Evolutionary conservation across 2,888 invertebrate species (phyloP), one percentile per base, ranked within the genome.

Genomic region (Nymphalis urticae): DNA sequence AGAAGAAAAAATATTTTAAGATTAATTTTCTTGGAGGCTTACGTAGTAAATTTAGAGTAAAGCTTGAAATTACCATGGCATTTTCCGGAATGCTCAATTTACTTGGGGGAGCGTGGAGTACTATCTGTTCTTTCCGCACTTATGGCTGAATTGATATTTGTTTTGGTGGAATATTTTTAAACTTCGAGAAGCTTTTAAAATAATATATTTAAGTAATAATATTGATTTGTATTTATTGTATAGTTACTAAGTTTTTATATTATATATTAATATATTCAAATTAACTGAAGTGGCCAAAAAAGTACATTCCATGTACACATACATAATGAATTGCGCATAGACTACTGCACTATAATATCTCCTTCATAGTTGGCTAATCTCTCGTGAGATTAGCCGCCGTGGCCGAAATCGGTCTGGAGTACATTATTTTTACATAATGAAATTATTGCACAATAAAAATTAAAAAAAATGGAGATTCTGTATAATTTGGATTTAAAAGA

Each of bases 1-100:
- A 77, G 78, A 79, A 78, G 81, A 86, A 84, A 42, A 42, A 10
- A 42, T 42, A 84, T 85, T 85, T 81, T 79, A 72, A 83, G 86
- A 87, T 88, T 87, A 86, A 87, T 88, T 89, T 87, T 86, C 85
- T 85, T 84, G 80, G 80, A 80, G 85, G 85, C 85, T 87, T 88
- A 85, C 82, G 83, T 83, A 85, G 82, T 85, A 87, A 90, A 89
- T 89, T 87, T 84, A 79, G 80, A 85, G 84, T 83, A 82, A 83
- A 84, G 82, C 84, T 80, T 77, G 73, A 85, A 87, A 90, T 89
- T 86, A 86, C 88, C 79, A 82, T 80, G 82, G 84, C 84, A 84
- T 88, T 89, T 82, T 80, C 80, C 76, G 81, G 83, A 88, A 88
- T 86, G 86, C 87, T 89, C 88, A 88, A 89, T 90, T 89, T 89